Evolutionary conservation across 2,888 invertebrate genomes (phyloP).

Genomic region (Poecilus cupreus): DNA sequence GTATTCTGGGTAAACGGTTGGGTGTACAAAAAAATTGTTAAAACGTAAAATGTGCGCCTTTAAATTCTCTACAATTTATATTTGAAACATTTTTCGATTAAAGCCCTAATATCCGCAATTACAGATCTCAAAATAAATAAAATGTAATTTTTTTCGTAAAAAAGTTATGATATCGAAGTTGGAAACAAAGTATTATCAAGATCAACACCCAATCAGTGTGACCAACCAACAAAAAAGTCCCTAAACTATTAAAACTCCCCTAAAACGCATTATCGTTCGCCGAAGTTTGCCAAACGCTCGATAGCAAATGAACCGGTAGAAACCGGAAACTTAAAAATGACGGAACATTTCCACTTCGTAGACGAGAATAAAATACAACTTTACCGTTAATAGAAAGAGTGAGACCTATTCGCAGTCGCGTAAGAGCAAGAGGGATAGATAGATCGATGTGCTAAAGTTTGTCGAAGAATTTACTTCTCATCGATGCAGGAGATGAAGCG

Average conservation of each 20-base stretch:
- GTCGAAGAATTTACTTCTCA: background rate
- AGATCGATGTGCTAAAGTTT: background rate
- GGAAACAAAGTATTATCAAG: too few species aligned
- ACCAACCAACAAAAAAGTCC: background rate
- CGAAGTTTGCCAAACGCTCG: background rate
- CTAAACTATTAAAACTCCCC: background rate
- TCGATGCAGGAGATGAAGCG: conserved; percentile 43
- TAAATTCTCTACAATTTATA: too few species aligned
- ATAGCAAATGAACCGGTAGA: conserved; percentile 36
- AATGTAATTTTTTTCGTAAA: too few species aligned
- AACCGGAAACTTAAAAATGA: conserved; percentile 44
- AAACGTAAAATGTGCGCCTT: too few species aligned
- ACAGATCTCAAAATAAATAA: too few species aligned
- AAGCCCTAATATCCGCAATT: too few species aligned
- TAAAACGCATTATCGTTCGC: background rate
- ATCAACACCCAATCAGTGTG: background rate
- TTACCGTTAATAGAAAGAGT: background rate
- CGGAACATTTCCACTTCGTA: conserved; percentile 24
- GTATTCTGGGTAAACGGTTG: too few species aligned
- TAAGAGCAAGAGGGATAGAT: background rate
- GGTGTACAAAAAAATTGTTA: too few species aligned
- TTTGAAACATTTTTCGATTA: too few species aligned
- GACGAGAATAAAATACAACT: conserved; percentile 36
- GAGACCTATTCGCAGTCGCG: background rate
- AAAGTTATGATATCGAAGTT: too few species aligned